phyloP scores from a whole-genome alignment of 2,888 invertebrate genomes.

The Asteroscopus sphinx region DNA sequence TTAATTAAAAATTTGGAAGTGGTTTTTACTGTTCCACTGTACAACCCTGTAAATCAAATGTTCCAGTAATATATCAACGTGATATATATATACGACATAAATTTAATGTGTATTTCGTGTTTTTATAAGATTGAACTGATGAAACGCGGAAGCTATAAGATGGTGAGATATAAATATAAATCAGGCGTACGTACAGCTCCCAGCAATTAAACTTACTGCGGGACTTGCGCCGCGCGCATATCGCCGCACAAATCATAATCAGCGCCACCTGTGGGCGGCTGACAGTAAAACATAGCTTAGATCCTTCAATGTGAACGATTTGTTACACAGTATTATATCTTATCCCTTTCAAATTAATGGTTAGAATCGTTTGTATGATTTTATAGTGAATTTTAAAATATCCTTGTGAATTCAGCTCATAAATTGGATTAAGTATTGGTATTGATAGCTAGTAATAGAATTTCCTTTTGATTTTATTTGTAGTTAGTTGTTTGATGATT shows the following conservation, averaged over 20 bases:
- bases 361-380: slow-evolving; percentile 20
- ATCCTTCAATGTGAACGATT: slow-evolving; percentile 50
- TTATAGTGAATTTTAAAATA: slow-evolving; percentile 41
- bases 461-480: slow-evolving; percentile 48
- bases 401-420: slow-evolving; percentile 42
- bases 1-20: slow-evolving; percentile 40
- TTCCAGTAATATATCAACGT: slow-evolving; percentile 28
- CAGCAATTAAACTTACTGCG: slow-evolving; percentile 58
- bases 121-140: slow-evolving; percentile 40
- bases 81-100: slow-evolving; percentile 28
- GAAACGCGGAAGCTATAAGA: slow-evolving; percentile 57
- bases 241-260: slow-evolving; percentile 73
- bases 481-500: slow-evolving; percentile 24
- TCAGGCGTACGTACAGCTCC: slow-evolving; percentile 55
- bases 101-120: slow-evolving; percentile 23
- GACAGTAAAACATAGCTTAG: slow-evolving; percentile 60
- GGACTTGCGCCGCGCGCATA: slow-evolving; percentile 61
- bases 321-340: slow-evolving; percentile 34
- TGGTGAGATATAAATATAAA: slow-evolving; percentile 58
- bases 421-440: slow-evolving; percentile 53
- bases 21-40: slow-evolving; percentile 25
- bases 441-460: slow-evolving; percentile 55
- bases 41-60: slow-evolving; percentile 19
- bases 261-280: slow-evolving; percentile 74
- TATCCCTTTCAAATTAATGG: slow-evolving; percentile 30